Evolutionary conservation across 2,797 vertebrate species (phyloP).

Genomic region (Rhynchotus rufescens): DNA sequence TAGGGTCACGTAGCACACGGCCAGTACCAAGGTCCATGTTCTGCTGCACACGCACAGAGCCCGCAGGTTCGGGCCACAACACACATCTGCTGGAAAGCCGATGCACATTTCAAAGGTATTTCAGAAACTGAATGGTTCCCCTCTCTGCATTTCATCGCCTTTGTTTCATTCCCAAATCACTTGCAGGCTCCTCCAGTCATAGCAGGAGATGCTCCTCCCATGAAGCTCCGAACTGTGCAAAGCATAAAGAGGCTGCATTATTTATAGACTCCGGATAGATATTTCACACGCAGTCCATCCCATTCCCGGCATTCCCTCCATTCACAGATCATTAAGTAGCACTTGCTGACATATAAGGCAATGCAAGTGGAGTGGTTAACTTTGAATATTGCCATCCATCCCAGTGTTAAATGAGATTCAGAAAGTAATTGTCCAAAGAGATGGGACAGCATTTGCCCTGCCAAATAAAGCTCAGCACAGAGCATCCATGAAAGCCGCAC

Average conservation of each 20-base stretch:
- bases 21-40: neutral
- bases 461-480: neutral
- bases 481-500: neutral
- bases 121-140: neutral
- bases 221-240: constrained; percentile 51
- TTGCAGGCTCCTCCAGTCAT: constrained; percentile 40
- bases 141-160: constrained; percentile 38
- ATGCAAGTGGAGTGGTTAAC: constrained; percentile 47
- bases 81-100: neutral
- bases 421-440: constrained; percentile 2
- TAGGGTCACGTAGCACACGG: neutral
- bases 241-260: constrained; percentile 65
- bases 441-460: neutral
- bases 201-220: constrained; percentile 64
- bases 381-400: constrained; percentile 36
- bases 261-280: constrained; percentile 71
- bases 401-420: neutral
- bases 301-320: constrained; percentile 72
- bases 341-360: constrained; percentile 62
- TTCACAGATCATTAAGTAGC: constrained; percentile 69
- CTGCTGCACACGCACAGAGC: neutral
- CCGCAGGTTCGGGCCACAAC: neutral
- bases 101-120: neutral
- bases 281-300: constrained; percentile 39
- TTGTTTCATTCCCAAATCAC: constrained; percentile 64